These are phyloP conservation scores for Planiliza haematocheilus DNA, from an alignment of 2,113 vertebrate species.

Conservation along the genomic window DNA sequence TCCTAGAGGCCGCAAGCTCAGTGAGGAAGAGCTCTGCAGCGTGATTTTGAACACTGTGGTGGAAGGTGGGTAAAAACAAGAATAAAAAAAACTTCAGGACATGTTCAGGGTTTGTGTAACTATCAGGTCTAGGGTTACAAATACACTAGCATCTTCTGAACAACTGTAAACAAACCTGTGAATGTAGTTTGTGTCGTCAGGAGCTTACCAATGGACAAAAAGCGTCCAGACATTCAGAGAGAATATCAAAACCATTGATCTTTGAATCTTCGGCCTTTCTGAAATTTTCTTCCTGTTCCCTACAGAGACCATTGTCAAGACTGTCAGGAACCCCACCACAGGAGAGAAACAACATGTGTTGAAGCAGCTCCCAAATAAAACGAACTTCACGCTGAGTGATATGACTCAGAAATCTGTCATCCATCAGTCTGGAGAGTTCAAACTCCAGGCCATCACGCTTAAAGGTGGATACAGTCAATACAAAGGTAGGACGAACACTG, in stretches of 20 bases:
- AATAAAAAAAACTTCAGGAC: too few relatives aligned
- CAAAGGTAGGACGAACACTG: constrained; percentile 56
- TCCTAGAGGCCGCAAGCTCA: fast-evolving
- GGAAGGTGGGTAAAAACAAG: constrained; percentile 54
- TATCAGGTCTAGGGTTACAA: too few relatives aligned
- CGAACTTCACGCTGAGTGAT: constrained; percentile 52
- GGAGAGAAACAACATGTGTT: too few relatives aligned
- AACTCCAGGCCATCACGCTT: constrained; percentile 68
- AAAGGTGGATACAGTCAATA: constrained; percentile 1
- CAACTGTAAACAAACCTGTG: too few relatives aligned
- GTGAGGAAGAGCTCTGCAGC: constrained; percentile 8
- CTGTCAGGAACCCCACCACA: fast-evolving
- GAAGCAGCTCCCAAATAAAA: too few relatives aligned
- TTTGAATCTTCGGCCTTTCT: too few relatives aligned
- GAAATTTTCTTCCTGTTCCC: not conserved
- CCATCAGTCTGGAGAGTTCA: fast-evolving
- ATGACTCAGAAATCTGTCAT: constrained; percentile 47
- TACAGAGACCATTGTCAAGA: constrained; percentile 18
- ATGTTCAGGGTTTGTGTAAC: too few relatives aligned
- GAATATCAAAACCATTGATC: too few relatives aligned
- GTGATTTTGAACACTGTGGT: constrained; percentile 48
- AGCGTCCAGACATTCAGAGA: too few relatives aligned
- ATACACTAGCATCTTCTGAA: too few relatives aligned
- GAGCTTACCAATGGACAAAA: too few relatives aligned
- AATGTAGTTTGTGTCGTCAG: too few relatives aligned